A percentile compares a stretch with the other conserved stretches of the same genome.
These are phyloP conservation scores for Dasyurus viverrinus DNA, from an alignment of 2,113 vertebrate species.

Conservation along the genomic window DNA sequence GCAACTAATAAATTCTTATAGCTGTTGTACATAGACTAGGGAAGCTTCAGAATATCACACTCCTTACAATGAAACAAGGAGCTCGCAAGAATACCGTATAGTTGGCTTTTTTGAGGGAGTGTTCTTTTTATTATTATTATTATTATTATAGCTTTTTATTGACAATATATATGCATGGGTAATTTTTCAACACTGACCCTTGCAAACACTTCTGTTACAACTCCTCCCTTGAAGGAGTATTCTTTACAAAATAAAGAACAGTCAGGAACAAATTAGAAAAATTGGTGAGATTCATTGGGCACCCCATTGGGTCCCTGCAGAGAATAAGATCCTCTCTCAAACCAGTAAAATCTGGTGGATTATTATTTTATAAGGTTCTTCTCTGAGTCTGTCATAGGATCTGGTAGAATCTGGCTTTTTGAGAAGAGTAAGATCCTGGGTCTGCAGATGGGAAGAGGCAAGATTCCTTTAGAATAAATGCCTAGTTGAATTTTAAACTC, in stretches of 20 bases:
- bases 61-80: background rate
- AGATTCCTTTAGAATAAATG: background rate
- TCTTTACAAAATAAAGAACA: background rate
- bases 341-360: background rate
- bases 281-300: background rate
- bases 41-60: background rate
- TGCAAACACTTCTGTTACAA: no score
- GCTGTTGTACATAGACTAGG: background rate
- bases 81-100: background rate
- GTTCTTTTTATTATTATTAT: no score
- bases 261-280: background rate
- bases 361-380: background rate
- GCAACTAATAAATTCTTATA: background rate
- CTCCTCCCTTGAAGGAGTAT: no score
- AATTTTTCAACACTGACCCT: no score
- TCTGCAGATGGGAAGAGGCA: background rate
- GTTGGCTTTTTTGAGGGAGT: background rate
- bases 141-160: no score
- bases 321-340: background rate
- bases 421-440: background rate
- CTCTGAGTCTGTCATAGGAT: background rate
- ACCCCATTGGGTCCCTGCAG: background rate
- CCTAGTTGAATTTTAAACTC: background rate
- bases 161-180: no score
- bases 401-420: background rate